Base-by-base conservation (phyloP, 2,797 vertebrate genomes). In the Chromobotia macracanthus region DNA sequence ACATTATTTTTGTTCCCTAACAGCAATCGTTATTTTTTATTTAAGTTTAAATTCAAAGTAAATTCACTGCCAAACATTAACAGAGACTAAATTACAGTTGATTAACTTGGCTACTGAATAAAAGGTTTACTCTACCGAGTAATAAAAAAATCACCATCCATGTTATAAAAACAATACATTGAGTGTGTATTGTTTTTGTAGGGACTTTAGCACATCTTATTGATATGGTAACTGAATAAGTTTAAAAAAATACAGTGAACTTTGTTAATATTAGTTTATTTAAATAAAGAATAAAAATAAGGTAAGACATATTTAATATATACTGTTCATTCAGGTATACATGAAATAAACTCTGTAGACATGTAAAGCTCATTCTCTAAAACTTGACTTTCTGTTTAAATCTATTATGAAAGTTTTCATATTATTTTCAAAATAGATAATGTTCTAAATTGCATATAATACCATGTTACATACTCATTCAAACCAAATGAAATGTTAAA, bases 361-460 rank as follows among this genome's bases (percentile, higher is more conserved):
- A 78, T 74, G 84, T 58, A 83, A 83, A 84, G 81, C 48, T 67
- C 51, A 61, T 55, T 2, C 71, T 82, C 72, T 71, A 75, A 73
- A 80, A 65, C 78, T 70, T 18, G 18, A 74, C 70, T 66, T 56
- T 11, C 31, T 35, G 79, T 48, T 53, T 18, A 23, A 55, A 35
- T 67, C 41, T 78, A 41, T 71, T 41, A 65, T 51, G 51, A 78
- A 46, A 21, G 79, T 75, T n/a, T 84, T 84, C 19, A 68, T 76
- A 31, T 63, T 23, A 51, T 83, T 69, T 82, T 72, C 66, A 79
- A 56, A 87, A 89, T 88, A 86, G 88, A 90, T 87, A 88, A 85
- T 31, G 79, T 77, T 81, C 87, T 92, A 93, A 94, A 93, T 91
- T 88, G 90, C 92, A 87, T 84, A 86, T 85, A 83, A 88, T 84